These are phyloP conservation scores for Opisthograptis luteolata DNA, from an alignment of 2,888 invertebrate genomes.

Conservation along the genomic window DNA sequence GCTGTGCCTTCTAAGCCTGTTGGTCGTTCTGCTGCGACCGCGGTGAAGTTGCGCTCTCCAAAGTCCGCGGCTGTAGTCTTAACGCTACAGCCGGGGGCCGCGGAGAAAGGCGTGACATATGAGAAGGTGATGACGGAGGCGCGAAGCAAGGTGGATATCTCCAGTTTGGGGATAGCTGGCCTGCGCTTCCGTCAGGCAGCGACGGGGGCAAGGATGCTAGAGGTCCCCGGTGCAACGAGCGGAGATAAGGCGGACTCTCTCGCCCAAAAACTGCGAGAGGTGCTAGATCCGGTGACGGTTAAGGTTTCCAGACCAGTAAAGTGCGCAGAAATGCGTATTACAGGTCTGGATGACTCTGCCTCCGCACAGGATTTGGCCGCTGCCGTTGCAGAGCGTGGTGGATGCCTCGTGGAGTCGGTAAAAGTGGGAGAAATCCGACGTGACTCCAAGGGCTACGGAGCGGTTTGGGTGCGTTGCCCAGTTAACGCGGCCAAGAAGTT, in stretches of 20 bases:
- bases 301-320: background rate
- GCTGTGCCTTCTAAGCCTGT: too few relatives aligned
- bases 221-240: background rate
- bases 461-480: background rate
- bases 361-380: background rate
- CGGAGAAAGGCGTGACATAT: background rate
- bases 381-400: background rate
- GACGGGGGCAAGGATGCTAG: background rate
- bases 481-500: background rate
- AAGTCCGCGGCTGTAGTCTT: background rate
- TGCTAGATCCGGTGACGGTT: background rate
- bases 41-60: background rate
- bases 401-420: background rate
- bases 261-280: background rate
- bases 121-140: background rate
- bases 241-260: background rate
- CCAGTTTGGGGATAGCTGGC: background rate
- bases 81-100: background rate
- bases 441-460: background rate
- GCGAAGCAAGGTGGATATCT: background rate
- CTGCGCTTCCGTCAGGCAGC: background rate
- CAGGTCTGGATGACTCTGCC: constrained; percentile 8
- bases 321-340: background rate
- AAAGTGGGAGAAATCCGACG: background rate
- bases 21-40: too few relatives aligned